Evolutionary conservation across 2,797 vertebrate genomes (phyloP), one percentile per base, ranked within the genome.

Genomic region (Enteromius anoplus): DNA sequence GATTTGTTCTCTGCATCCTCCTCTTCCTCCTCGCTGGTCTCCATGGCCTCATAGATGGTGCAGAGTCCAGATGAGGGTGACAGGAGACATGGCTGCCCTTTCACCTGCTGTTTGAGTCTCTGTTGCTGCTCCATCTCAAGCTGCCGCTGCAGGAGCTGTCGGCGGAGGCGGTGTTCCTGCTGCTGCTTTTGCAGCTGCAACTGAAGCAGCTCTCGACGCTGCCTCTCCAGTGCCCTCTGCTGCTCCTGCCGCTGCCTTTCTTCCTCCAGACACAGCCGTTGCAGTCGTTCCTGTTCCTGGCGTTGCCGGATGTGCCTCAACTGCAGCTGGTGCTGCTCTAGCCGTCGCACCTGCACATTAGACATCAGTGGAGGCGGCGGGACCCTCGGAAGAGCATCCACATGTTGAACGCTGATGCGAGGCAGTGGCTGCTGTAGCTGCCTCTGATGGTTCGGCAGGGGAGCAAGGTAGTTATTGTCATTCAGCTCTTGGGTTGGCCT

Each of bases 1-100:
- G 32, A 32, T 79, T n/a, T 80, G 0, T 29, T 73, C 60, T 85
- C 81, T 0, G 68, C 69, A 12, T 86, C 72, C 66, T 86, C 75
- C 69, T 92, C 93, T 86, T 97, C 94, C 62, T 96, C 92, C 0
- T 92, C 94, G 0, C 93, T 92, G 83, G 94, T 93, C 80, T 97
- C 96, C 83, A 96, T 95, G 75, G 95, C 92, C 89, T 98, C 97
- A 4, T 97, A 97, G 92, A 98, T 98, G 88, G 97, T 98, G 92
- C 96, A 96, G 82, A 98, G 94, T 1, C 95, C 95, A 0, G 95
- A 94, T 5, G 95, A 91, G 0, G 96, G 93, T 15, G 95, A 93
- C 11, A 95, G 87, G 83, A 89, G 88, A 0, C 91, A 32, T 12
- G 23, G 17, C 21, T 85, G 88, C 10, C 42, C 40, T 66, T 85